Evolutionary conservation across 2,888 invertebrate species (phyloP), one percentile per base, ranked within the genome.

Genomic region (Cosmia trapezina): DNA sequence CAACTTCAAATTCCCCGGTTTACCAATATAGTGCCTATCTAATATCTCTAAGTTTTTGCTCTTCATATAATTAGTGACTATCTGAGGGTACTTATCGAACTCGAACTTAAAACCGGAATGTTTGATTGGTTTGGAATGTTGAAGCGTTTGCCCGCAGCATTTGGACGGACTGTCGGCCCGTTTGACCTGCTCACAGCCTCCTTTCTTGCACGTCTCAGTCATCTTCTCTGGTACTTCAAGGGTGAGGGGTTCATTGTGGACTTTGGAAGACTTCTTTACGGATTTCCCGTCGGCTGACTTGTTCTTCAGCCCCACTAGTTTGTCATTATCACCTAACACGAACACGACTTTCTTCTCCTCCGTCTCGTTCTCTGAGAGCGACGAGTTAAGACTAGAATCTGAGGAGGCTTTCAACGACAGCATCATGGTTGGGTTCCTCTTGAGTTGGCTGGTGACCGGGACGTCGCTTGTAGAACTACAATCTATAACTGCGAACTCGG

Each of bases 51-150:
- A 95, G 91, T 97, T 97, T 92, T 97, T 97, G 91, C 97, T 97
- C 93, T 97, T 97, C 97, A 97, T 97, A 90, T 97, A 97, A 93
- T 97, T 97, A 86, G 97, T 97, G 85, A 97, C 97, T 91, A 97
- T 97, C 91, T 97, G 97, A 47, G 97, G 97, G 93, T 97, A 97
- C 93, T 97, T 97, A 91, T 97, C 97, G 89, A 97, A 97, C 91
- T 97, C 97, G 90, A 97, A 97, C 93, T 97, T 97, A 91, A 97
- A 97, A 88, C 97, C 97, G 91, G 97, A 97, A 96, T 97, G 97
- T 95, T 97, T 96, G 88, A 97, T 97, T 87, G 96, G 95, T 91
- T 96, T 96, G 96, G 96, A 96, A 96, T 96, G 96, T 95, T 96
- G 95, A 90, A 96, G 95, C 88, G 94, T 95, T 90, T 95, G 95